phyloP scores from a whole-genome alignment of 2,113 vertebrate genomes.

The Diadophis punctatus region DNA sequence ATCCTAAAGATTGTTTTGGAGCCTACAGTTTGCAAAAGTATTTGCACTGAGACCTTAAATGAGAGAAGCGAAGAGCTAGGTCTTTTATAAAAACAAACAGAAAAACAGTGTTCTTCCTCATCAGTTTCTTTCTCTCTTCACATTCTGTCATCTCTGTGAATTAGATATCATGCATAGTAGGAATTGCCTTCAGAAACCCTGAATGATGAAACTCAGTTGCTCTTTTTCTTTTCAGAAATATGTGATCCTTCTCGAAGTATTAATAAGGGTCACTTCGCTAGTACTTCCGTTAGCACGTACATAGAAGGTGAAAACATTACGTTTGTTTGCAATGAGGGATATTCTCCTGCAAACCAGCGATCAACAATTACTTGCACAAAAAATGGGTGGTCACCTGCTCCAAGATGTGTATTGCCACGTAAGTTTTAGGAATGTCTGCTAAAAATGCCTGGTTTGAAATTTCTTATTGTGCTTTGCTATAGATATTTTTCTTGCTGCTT shows the following conservation, averaged over 20 bases:
- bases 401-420: not conserved
- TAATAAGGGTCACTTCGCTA: not conserved
- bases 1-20: not conserved
- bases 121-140: not conserved
- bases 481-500: not conserved
- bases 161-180: not conserved
- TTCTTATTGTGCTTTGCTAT: too few species aligned
- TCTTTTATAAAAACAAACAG: not conserved
- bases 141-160: not conserved
- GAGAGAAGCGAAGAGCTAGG: not conserved
- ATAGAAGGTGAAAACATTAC: not conserved
- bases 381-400: not conserved
- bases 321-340: not conserved
- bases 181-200: not conserved
- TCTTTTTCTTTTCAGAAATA: not conserved
- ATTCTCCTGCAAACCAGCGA: not conserved
- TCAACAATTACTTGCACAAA: not conserved
- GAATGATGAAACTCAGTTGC: not conserved
- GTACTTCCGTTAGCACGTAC: not conserved
- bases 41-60: not conserved
- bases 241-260: not conserved
- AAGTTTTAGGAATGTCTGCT: not conserved
- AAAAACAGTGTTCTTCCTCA: not conserved
- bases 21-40: not conserved
- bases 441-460: not conserved